Conservation (phyloP, 1,140 invertebrate genomes). For the Drepana arcuata region DNA sequence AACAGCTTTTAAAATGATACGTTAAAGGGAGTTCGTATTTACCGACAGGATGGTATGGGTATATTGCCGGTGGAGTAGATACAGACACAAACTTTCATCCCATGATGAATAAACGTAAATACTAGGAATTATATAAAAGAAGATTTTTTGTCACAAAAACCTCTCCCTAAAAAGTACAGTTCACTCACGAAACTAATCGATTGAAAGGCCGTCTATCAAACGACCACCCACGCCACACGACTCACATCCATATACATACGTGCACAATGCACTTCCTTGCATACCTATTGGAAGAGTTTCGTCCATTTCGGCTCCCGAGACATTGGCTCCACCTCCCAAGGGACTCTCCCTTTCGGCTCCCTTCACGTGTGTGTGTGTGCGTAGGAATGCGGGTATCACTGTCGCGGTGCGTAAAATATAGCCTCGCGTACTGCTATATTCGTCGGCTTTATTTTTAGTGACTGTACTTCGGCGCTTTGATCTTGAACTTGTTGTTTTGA, state of each 20-base stretch:
- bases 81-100: too few species aligned
- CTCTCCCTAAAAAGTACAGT: too few species aligned
- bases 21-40: too few species aligned
- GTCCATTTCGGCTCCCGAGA: conserved; percentile 60
- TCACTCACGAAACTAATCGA: conserved; percentile 16
- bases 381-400: conserved; percentile 16
- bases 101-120: too few species aligned
- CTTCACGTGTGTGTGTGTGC: conserved; percentile 20
- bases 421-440: neutral
- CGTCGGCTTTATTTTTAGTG: conserved; percentile 2
- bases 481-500: conserved; percentile 23
- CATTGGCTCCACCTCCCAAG: conserved; percentile 66
- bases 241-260: conserved; percentile 14
- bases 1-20: too few species aligned
- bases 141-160: too few species aligned
- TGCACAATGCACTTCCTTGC: conserved; percentile 64
- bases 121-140: too few species aligned
- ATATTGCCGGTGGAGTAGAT: too few species aligned
- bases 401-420: conserved; percentile 11
- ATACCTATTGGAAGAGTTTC: conserved; percentile 53
- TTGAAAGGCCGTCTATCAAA: conserved; percentile 18
- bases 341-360: conserved; percentile 61
- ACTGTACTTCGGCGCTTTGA: too few species aligned
- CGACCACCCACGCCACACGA: conserved; percentile 18
- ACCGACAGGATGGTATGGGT: too few species aligned